Evolutionary conservation across 2,888 invertebrate species (phyloP).

Genomic region (Napeogenes sylphis): DNA sequence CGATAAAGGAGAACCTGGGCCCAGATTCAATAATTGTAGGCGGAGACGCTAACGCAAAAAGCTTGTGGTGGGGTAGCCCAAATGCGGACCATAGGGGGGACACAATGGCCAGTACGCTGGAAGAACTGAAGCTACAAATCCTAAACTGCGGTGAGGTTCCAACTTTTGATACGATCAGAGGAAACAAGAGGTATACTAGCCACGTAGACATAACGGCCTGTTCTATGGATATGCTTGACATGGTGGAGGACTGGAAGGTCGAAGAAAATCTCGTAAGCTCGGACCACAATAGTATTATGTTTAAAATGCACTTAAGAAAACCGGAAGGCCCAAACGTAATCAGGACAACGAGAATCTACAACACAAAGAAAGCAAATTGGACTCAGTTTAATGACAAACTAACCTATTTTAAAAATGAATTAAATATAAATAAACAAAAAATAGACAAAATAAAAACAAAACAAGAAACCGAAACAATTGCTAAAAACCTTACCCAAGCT

Average conservation of each 20-base stretch:
- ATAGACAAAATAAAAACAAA: no score
- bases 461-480: no score
- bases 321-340: not conserved
- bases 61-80: not conserved
- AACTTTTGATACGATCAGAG: conserved; percentile 20
- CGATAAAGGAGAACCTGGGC: not conserved
- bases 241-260: no score
- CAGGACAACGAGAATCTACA: conserved; percentile 22
- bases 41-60: conserved; percentile 24
- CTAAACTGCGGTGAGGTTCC: conserved; percentile 28
- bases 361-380: conserved; percentile 27
- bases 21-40: not conserved
- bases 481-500: no score
- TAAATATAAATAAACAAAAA: no score
- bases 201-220: conserved; percentile 6
- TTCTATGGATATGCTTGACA: not conserved
- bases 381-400: conserved; percentile 9
- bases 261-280: no score
- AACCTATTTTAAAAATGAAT: no score
- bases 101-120: no score
- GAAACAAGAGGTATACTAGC: conserved; percentile 9
- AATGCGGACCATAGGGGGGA: no score
- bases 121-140: no score
- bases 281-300: no score
- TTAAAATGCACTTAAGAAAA: no score